phyloP scores from a whole-genome alignment of 1,140 invertebrate genomes.

The Ladona fulva region DNA sequence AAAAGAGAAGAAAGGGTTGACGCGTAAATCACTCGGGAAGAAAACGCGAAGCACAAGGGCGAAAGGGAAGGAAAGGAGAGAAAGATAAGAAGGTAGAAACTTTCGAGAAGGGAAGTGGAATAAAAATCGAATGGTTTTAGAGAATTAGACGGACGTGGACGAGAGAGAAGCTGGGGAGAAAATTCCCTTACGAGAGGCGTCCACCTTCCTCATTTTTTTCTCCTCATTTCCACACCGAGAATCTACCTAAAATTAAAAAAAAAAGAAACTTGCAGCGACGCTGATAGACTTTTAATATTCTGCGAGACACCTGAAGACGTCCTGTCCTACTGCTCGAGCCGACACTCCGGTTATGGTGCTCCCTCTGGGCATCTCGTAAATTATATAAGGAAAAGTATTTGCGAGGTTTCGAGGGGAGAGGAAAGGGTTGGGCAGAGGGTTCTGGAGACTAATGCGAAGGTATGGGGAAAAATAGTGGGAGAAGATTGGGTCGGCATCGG shows the following conservation, averaged over 20 bases:
- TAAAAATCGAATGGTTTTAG: not conserved
- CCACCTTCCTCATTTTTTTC: not conserved
- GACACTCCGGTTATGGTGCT: no score
- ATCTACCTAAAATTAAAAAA: not conserved
- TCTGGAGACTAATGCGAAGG: no score
- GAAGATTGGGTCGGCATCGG: not conserved
- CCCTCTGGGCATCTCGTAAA: no score
- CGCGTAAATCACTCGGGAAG: not conserved
- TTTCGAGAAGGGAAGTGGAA: not conserved
- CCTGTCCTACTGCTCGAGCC: not conserved
- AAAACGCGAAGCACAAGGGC: not conserved
- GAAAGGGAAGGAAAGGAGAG: not conserved
- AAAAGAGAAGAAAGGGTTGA: not conserved
- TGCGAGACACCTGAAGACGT: not conserved
- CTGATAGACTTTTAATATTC: conserved; percentile 3
- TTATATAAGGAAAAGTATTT: no score
- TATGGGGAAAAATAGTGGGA: not conserved
- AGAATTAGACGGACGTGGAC: not conserved
- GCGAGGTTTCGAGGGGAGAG: not conserved
- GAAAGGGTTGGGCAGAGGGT: not conserved
- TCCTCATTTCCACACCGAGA: not conserved
- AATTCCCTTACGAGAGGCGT: not conserved
- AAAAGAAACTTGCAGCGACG: not conserved
- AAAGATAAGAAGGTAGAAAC: not conserved
- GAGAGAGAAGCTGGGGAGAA: not conserved